These are phyloP conservation scores for Alexandromys fortis DNA, from an alignment of 2,113 vertebrate genomes.

Conservation along the genomic window DNA sequence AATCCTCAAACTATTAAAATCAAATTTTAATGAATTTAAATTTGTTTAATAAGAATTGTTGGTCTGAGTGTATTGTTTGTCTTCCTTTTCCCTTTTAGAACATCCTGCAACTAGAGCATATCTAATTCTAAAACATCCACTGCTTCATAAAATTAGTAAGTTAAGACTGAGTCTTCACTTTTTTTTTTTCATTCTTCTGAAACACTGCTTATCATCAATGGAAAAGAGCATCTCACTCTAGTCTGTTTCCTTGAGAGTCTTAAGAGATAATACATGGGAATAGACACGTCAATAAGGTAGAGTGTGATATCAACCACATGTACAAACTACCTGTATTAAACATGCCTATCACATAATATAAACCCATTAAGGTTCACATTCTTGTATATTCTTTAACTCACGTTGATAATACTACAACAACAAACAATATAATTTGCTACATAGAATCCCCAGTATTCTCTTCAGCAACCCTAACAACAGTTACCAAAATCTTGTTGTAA, in stretches of 20 bases:
- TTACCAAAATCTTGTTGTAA: slow-evolving; percentile 31
- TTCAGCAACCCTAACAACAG: slow-evolving; percentile 24
- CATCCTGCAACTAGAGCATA: not conserved
- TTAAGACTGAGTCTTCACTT: not conserved
- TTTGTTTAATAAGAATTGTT: slow-evolving; percentile 21
- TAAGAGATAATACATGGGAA: not conserved
- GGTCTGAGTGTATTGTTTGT: not conserved
- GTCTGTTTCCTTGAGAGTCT: slow-evolving; percentile 22
- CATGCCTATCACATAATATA: not conserved
- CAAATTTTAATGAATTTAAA: not conserved
- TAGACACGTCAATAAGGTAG: slow-evolving; percentile 1
- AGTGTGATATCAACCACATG: not conserved
- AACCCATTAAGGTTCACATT: not conserved
- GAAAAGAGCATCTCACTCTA: not conserved
- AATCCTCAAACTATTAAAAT: not conserved
- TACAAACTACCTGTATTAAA: slow-evolving; percentile 36
- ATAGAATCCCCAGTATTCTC: not conserved
- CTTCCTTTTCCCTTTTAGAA: slow-evolving; percentile 12
- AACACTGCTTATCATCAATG: not conserved
- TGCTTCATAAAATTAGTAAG: slow-evolving; percentile 28
- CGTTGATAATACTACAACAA: not conserved
- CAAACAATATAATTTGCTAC: slow-evolving; percentile 40
- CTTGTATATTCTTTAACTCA: not conserved
- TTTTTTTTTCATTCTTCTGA: slow-evolving; percentile 4
- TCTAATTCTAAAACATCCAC: not conserved